A percentile compares a stretch with the other conserved stretches of the same genome.
Conservation (phyloP, 2,113 vertebrate species). For the Mus spicilegus region DNA sequence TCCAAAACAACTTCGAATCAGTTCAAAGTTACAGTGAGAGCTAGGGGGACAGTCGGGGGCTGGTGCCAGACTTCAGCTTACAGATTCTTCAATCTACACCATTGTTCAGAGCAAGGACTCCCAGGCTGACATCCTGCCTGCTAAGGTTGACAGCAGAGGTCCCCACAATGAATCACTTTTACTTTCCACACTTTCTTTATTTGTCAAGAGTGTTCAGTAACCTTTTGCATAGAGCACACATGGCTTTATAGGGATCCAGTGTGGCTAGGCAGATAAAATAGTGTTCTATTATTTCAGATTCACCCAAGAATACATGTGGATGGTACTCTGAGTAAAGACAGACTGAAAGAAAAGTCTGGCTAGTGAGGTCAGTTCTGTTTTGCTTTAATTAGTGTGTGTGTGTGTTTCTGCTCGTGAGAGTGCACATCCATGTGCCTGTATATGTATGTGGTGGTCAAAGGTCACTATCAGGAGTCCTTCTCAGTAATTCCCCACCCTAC, state of each 20-base stretch:
- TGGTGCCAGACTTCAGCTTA: not conserved
- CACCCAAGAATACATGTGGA: not conserved
- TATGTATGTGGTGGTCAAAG: no score
- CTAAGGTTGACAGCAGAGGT: not conserved
- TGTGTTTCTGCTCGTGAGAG: not conserved
- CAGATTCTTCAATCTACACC: not conserved
- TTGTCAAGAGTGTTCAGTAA: not conserved
- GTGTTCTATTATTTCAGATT: not conserved
- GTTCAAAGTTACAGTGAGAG: not conserved
- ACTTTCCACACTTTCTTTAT: not conserved
- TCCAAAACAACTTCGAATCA: not conserved
- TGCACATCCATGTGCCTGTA: not conserved
- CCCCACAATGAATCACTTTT: not conserved
- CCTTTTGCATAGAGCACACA: not conserved
- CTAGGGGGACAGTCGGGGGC: not conserved
- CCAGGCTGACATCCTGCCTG: not conserved
- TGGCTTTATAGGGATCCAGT: not conserved
- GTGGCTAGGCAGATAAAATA: not conserved
- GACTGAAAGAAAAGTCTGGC: conserved; percentile 30
- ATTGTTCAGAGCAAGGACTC: not conserved
- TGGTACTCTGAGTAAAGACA: not conserved
- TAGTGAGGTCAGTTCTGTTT: not conserved
- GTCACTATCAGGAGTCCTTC: no score
- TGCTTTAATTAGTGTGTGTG: not conserved
- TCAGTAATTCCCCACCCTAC: no score